Evolutionary conservation across 2,888 invertebrate genomes (phyloP).

Genomic region (Pardosa pseudoannulata): DNA sequence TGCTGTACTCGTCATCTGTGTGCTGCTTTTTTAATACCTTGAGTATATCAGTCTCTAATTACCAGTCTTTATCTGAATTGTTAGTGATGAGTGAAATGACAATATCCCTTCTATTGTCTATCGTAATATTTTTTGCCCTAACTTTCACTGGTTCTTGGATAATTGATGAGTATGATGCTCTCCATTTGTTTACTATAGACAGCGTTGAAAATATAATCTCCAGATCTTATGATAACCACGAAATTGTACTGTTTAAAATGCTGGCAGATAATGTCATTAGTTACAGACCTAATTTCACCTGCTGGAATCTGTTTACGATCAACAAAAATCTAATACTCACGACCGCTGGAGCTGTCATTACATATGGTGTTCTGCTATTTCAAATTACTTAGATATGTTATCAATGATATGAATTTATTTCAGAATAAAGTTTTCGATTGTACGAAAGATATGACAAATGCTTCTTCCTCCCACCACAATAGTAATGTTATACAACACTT

Average conservation of each 20-base stretch:
- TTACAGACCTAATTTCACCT: constrained; percentile 5
- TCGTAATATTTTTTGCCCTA: constrained; percentile 26
- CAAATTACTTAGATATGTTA: neutral
- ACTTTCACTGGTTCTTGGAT: constrained; percentile 2
- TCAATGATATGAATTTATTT: no score
- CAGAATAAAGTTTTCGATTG: no score
- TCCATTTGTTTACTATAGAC: constrained; percentile 21
- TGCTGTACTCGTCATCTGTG: constrained; percentile 20
- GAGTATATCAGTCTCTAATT: neutral
- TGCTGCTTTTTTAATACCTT: constrained; percentile 38
- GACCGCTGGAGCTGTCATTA: neutral
- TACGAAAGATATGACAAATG: no score
- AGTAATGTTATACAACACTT: no score
- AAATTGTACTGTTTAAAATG: constrained; percentile 7
- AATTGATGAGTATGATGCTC: constrained; percentile 6
- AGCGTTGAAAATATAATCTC: constrained; percentile 2
- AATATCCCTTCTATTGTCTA: constrained; percentile 16
- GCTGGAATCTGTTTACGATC: constrained; percentile 26
- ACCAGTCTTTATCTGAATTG: neutral
- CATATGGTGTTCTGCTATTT: constrained; percentile 44
- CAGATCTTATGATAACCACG: neutral
- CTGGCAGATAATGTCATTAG: constrained; percentile 1
- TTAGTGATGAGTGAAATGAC: neutral
- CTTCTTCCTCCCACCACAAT: no score
- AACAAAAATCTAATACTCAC: constrained; percentile 22